phyloP scores from a whole-genome alignment of 2,113 vertebrate species.

The Columba janthina region DNA sequence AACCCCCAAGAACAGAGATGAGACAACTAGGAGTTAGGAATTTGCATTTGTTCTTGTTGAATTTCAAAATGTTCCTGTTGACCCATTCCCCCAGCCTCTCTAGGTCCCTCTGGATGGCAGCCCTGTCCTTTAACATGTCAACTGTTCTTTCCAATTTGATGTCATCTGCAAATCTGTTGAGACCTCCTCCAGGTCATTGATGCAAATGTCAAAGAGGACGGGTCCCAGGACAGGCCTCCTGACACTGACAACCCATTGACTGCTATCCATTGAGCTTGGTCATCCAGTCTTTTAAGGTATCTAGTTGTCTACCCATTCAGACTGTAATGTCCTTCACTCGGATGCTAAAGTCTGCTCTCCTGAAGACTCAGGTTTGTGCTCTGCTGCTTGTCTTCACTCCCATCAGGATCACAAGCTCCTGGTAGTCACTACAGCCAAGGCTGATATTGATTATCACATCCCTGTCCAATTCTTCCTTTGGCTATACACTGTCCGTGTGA shows the following conservation, averaged over 20 bases:
- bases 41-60: background rate
- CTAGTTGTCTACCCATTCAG: background rate
- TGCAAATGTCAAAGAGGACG: background rate
- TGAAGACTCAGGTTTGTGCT: background rate
- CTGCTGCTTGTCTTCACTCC: background rate
- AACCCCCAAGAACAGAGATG: background rate
- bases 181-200: background rate
- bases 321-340: background rate
- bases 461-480: background rate
- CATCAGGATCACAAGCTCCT: fast-evolving
- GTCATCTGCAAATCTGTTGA: background rate
- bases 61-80: background rate
- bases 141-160: background rate
- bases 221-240: background rate
- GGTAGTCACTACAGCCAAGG: background rate
- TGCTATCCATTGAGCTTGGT: background rate
- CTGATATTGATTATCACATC: background rate
- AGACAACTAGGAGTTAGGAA: background rate
- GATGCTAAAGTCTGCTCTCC: background rate
- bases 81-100: background rate
- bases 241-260: background rate
- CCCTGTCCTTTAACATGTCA: background rate
- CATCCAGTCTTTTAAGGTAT: background rate
- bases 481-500: background rate
- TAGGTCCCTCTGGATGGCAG: background rate